Conservation (phyloP, 2,113 vertebrate genomes). For the Prinia subflava region DNA sequence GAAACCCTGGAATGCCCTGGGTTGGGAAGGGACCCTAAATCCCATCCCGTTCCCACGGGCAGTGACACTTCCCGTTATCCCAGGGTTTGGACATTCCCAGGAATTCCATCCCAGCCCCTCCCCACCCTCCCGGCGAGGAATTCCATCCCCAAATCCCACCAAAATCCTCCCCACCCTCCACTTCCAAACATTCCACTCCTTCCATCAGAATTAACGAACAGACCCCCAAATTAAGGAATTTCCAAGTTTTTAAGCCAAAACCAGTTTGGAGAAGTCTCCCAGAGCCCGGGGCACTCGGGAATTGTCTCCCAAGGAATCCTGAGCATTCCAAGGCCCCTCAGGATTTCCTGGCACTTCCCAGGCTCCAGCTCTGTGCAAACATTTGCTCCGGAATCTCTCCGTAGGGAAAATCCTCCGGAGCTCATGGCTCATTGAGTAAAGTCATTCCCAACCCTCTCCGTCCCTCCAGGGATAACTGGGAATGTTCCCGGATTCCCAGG, state of each 20-base stretch:
- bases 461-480: neutral
- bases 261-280: neutral
- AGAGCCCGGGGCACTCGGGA: neutral
- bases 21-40: neutral
- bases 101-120: neutral
- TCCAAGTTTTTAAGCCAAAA: neutral
- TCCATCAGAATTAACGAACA: fast-evolving
- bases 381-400: constrained; percentile 53
- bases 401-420: constrained; percentile 25
- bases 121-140: neutral
- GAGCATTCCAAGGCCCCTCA: neutral
- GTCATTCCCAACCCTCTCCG: constrained; percentile 23
- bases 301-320: neutral
- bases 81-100: neutral
- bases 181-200: neutral
- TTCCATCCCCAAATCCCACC: neutral
- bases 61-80: neutral
- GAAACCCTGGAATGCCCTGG: neutral
- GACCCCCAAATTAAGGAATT: neutral
- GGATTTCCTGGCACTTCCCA: fast-evolving
- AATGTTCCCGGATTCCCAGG: neutral
- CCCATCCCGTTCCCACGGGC: neutral
- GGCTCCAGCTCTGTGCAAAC: neutral
- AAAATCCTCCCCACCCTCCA: neutral
- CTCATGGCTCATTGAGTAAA: constrained; percentile 63